Evolutionary conservation across 2,113 vertebrate genomes (phyloP).

Genomic region (Lasiurus cinereus): DNA sequence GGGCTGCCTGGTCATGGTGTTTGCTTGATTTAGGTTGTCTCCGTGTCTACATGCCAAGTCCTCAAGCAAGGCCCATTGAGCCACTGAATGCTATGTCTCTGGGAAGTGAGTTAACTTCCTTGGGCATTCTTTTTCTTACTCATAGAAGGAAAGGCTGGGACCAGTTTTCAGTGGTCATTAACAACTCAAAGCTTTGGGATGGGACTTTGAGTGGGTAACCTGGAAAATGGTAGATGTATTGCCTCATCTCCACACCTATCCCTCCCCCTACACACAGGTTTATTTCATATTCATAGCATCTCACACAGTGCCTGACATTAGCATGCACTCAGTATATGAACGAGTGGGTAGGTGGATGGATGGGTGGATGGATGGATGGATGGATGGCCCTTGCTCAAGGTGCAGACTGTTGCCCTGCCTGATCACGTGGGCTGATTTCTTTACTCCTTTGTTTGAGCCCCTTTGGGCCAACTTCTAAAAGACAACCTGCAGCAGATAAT

Average conservation of each 20-base stretch:
- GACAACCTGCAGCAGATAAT: constrained; percentile 46
- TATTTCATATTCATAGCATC: not conserved
- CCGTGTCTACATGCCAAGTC: not conserved
- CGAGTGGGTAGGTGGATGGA: not conserved
- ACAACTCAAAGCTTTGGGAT: not conserved
- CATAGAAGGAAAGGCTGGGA: not conserved
- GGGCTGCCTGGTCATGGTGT: rapidly evolving
- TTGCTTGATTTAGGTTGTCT: not conserved
- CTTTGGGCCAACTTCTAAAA: constrained; percentile 47
- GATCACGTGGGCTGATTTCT: constrained; percentile 7
- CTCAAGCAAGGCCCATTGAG: not conserved
- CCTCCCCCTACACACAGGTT: not conserved
- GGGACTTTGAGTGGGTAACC: not conserved
- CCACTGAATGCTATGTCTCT: not conserved
- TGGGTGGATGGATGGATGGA: not conserved
- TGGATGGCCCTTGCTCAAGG: not conserved
- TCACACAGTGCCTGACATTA: not conserved
- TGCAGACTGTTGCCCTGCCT: constrained; percentile 3
- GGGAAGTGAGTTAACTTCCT: not conserved
- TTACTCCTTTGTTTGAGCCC: constrained; percentile 19
- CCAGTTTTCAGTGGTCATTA: not conserved
- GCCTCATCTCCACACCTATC: not conserved
- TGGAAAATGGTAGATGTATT: not conserved
- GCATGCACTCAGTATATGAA: not conserved
- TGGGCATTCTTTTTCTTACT: not conserved